Evolutionary conservation across 2,888 invertebrate species (phyloP).

Genomic region (Dryadula phaetusa): DNA sequence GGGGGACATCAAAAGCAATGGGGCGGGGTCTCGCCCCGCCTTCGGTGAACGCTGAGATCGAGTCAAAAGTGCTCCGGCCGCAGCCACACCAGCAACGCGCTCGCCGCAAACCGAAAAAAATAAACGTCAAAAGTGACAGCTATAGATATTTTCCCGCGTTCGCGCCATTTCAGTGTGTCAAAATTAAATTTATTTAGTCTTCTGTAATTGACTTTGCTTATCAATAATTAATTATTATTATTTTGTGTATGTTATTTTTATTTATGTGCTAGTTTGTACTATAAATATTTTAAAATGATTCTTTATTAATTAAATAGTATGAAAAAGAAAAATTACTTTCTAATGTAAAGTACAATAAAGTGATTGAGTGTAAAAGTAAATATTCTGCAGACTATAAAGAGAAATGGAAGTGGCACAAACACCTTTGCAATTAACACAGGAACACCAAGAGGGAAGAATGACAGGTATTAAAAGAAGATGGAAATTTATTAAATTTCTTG

Average conservation of each 20-base stretch:
- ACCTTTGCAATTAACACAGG: constrained; percentile 76
- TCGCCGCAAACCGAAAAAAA: constrained; percentile 53
- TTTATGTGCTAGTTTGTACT: background rate
- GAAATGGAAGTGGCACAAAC: constrained; percentile 78
- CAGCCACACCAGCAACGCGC: constrained; percentile 63
- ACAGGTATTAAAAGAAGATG: constrained; percentile 54
- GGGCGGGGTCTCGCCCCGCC: constrained; percentile 79
- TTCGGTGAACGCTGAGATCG: constrained; percentile 62
- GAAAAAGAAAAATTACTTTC: constrained; percentile 2
- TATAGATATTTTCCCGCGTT: constrained; percentile 31
- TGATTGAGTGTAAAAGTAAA: constrained; percentile 16
- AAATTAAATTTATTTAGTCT: background rate
- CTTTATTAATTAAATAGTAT: constrained; percentile 18
- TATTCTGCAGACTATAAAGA: constrained; percentile 37
- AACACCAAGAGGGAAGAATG: constrained; percentile 73
- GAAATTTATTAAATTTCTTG: background rate
- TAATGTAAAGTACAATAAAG: constrained; percentile 7
- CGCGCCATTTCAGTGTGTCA: constrained; percentile 19
- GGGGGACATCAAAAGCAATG: constrained; percentile 67
- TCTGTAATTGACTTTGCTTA: background rate
- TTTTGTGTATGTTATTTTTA: background rate
- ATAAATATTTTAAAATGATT: background rate
- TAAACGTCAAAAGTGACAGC: constrained; percentile 52
- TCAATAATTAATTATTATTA: background rate
- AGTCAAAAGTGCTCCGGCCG: constrained; percentile 79